phyloP scores from a whole-genome alignment of 2,797 vertebrate genomes.

The Chanos chanos region DNA sequence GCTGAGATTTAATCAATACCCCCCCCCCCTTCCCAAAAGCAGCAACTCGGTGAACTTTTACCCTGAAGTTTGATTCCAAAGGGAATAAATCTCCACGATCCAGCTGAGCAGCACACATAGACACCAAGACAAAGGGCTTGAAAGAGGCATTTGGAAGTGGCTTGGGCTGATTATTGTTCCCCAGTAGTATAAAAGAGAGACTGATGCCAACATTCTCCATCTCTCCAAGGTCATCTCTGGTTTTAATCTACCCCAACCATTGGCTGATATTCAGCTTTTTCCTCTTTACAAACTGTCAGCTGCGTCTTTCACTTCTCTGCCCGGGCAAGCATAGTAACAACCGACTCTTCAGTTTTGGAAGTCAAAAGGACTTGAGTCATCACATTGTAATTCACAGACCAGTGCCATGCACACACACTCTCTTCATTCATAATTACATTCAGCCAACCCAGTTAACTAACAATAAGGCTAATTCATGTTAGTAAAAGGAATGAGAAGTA shows the following conservation, averaged over 20 bases:
- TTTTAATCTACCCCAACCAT: conserved; percentile 39
- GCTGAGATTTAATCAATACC: too few species aligned
- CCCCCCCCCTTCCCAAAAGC: too few species aligned
- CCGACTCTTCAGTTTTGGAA: conserved; percentile 5
- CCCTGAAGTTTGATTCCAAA: conserved; percentile 26
- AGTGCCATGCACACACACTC: conserved; percentile 31
- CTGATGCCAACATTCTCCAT: conserved; percentile 43
- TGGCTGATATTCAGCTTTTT: conserved; percentile 13
- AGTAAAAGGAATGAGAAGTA: too few species aligned
- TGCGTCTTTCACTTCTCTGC: neutral
- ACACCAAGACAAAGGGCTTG: neutral
- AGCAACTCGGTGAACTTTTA: conserved; percentile 44
- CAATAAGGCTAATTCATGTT: too few species aligned
- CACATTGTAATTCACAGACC: conserved; percentile 35
- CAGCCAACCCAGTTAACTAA: too few species aligned
- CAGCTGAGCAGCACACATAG: too few species aligned
- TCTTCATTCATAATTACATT: conserved; percentile 16
- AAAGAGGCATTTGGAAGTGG: neutral
- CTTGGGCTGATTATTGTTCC: too few species aligned
- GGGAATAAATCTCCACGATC: conserved; percentile 36
- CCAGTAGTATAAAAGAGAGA: too few species aligned
- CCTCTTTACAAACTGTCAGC: conserved; percentile 23
- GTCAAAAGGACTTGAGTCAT: conserved; percentile 38
- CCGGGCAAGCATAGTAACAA: too few species aligned
- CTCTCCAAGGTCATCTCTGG: conserved; percentile 43